Evolutionary conservation across 2,113 vertebrate species (phyloP).

Genomic region (Tetraodon nigroviridis): DNA sequence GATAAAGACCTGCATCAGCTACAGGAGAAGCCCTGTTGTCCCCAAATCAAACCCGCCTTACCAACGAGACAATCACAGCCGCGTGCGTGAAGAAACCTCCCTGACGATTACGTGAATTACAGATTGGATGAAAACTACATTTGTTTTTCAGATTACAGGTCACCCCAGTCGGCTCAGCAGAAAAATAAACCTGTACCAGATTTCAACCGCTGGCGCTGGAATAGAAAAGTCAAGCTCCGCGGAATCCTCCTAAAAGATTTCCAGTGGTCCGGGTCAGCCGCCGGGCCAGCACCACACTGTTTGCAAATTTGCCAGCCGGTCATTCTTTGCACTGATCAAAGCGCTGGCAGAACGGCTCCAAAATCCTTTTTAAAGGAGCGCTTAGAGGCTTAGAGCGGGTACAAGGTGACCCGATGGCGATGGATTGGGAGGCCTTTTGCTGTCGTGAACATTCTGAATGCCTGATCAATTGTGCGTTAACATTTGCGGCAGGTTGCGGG

Average conservation of each 20-base stretch:
- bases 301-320: constrained; percentile 72
- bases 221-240: constrained; percentile 1
- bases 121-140: constrained; percentile 1
- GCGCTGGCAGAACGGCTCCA: constrained; percentile 50
- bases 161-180: background rate
- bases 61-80: constrained; percentile 7
- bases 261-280: constrained; percentile 19
- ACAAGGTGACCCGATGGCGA: constrained; percentile 1
- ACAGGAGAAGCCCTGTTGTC: constrained; percentile 51
- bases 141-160: background rate
- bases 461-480: background rate
- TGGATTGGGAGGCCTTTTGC: background rate
- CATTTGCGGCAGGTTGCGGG: too few species aligned
- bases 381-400: constrained; percentile 32
- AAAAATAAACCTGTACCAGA: background rate
- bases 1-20: constrained; percentile 43
- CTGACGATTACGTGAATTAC: background rate
- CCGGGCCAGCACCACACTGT: constrained; percentile 56
- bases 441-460: background rate
- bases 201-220: background rate
- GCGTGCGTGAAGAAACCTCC: background rate
- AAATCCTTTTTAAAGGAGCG: constrained; percentile 49
- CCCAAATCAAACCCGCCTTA: constrained; percentile 39
- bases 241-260: constrained; percentile 32
- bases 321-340: constrained; percentile 75